Base-by-base conservation (phyloP, 2,888 invertebrate genomes). In the Nematopogon swammerdamellus region DNA sequence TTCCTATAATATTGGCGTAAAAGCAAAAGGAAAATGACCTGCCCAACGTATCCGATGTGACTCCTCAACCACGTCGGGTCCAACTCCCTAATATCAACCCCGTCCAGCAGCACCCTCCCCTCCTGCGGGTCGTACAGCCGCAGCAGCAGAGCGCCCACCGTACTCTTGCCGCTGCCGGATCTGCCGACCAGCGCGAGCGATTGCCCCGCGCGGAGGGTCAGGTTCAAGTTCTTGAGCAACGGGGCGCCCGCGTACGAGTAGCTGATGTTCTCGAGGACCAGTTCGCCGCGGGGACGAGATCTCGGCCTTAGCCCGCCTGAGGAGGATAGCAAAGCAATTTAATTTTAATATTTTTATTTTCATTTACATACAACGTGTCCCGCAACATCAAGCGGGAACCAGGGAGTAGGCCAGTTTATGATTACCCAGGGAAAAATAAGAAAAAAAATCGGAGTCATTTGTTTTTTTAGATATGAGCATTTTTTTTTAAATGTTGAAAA, bases 131-230 rank as follows among this genome's bases (percentile, higher is more conserved):
- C 95, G 63, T 97, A 97, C 0, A 92, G 72, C 60, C 97, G 80
- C 47, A 97, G 71, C 53, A 98, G 77, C 1, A 98, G 79, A 1
- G 89, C 80, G 0, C 91, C 94, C 51, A 97, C 77, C 0, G 98
- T 97, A 47, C 95, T 95, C 70, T 98, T 98, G 0, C 98, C 98
- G 19, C 93, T 93, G 0, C 97, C 97, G 51, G 95, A 96, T 0
- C 92, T 81, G 0, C 97, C 97, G 0, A 98, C 88, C 16, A 88
- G 65, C 0, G 95, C 95, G 10, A 92, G 85, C 0, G 92, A 85
- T 54, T 85, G 83, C 10, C 88, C 88, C 0, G 88, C 85, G 1
- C 82, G 77, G 3, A 94, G 73, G 6, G 75, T 77, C 25, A 95
- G 74, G 55, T 75, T 83, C 18, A 95, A 76, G 20, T 86, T 82